Evolutionary conservation across 1,140 invertebrate species (phyloP).

Genomic region (Bombus superbus): DNA sequence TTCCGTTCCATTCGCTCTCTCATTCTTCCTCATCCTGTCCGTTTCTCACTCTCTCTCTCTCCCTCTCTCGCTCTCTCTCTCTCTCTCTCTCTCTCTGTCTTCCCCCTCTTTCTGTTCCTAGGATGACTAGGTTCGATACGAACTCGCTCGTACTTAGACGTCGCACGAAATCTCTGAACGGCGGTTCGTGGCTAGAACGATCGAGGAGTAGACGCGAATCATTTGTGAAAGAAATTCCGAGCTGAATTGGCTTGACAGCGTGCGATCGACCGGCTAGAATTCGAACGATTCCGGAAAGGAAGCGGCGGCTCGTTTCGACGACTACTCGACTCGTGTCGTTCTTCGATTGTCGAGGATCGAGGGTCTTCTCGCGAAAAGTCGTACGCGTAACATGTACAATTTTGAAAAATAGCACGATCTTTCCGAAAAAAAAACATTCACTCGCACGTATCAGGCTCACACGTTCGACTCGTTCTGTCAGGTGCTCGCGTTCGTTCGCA

Average conservation of each 20-base stretch:
- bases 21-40: conserved; percentile 20
- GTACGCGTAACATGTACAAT: conserved; percentile 78
- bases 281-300: neutral
- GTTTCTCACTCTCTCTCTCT: neutral
- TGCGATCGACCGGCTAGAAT: too few species aligned
- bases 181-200: conserved; percentile 35
- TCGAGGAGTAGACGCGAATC: conserved; percentile 34
- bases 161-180: conserved; percentile 48
- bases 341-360: conserved; percentile 75
- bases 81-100: neutral
- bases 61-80: neutral
- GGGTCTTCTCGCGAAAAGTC: conserved; percentile 68
- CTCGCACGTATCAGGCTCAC: conserved; percentile 15
- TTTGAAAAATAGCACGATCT: conserved; percentile 82
- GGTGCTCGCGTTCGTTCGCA: conserved; percentile 15
- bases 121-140: conserved; percentile 12
- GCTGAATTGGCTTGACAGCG: neutral
- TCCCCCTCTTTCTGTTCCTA: conserved; percentile 3
- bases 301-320: neutral
- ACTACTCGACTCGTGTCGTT: conserved; percentile 61
- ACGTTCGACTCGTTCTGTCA: neutral
- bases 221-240: neutral
- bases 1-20: neutral
- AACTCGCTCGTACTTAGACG: conserved; percentile 37
- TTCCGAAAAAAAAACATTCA: conserved; percentile 75